phyloP scores from a whole-genome alignment of 1,140 invertebrate species.

The Calosoma granatense region DNA sequence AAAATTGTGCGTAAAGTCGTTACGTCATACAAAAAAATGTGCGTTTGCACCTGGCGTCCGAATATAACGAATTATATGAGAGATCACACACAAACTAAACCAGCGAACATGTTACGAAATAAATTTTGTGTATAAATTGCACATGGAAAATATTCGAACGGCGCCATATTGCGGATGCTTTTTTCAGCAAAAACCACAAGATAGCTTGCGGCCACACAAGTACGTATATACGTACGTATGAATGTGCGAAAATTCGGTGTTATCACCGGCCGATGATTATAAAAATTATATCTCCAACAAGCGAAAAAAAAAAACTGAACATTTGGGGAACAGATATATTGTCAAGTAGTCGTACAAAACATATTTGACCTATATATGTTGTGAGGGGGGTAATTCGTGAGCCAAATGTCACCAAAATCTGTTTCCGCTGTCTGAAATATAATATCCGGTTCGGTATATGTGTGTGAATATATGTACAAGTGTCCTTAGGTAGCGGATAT shows the following conservation, averaged over 20 bases:
- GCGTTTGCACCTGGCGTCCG: neutral
- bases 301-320: neutral
- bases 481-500: neutral
- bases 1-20: neutral
- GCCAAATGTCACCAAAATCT: conserved; percentile 6
- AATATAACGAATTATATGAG: neutral
- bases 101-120: neutral
- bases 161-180: neutral
- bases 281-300: neutral
- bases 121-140: neutral
- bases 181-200: neutral
- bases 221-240: too few species aligned
- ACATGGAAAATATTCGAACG: neutral
- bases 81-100: neutral
- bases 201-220: neutral
- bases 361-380: neutral
- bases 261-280: neutral
- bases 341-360: too few species aligned
- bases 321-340: too few species aligned
- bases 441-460: neutral
- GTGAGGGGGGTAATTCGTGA: neutral
- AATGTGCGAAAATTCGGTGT: neutral
- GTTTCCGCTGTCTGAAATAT: neutral
- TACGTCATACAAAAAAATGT: neutral
- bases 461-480: neutral